A percentile compares a stretch with the other conserved stretches of the same genome.
These are phyloP conservation scores for Stictocephala bisonia DNA, from an alignment of 2,888 invertebrate genomes.

Conservation along the genomic window DNA sequence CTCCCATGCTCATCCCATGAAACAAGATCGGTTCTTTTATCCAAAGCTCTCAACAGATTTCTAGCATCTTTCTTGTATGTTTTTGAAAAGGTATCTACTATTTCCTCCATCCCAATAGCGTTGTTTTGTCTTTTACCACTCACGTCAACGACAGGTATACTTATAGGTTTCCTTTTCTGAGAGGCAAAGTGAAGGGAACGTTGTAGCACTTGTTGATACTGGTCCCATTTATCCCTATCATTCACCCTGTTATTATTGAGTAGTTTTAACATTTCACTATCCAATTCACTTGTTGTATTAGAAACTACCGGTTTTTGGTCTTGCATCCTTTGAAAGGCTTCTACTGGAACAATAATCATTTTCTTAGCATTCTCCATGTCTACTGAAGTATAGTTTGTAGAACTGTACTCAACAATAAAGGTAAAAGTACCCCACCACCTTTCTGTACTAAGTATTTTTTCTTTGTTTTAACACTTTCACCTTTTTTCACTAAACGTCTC, in stretches of 20 bases:
- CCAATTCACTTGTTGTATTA: neutral
- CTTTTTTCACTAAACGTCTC: slow-evolving; percentile 8
- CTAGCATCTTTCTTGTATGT: neutral
- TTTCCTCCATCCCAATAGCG: neutral
- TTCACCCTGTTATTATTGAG: neutral
- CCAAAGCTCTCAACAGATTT: neutral
- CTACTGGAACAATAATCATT: slow-evolving; percentile 4
- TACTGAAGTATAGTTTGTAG: neutral
- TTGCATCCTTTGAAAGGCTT: neutral
- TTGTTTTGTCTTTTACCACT: neutral
- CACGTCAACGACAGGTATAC: neutral
- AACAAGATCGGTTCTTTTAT: neutral
- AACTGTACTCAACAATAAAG: neutral
- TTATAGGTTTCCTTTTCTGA: slow-evolving; percentile 10
- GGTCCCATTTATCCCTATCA: slow-evolving; percentile 18
- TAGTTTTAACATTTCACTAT: slow-evolving; percentile 13
- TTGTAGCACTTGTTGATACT: slow-evolving; percentile 26
- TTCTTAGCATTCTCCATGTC: slow-evolving; percentile 14
- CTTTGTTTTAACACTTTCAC: neutral
- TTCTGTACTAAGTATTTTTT: neutral
- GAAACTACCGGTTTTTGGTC: neutral
- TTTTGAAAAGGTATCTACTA: slow-evolving; percentile 1
- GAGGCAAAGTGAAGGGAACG: neutral
- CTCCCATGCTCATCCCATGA: slow-evolving; percentile 2
- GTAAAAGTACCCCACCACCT: slow-evolving; percentile 11